Conservation (phyloP, 1,140 invertebrate genomes). For the Antheraea mylitta region DNA sequence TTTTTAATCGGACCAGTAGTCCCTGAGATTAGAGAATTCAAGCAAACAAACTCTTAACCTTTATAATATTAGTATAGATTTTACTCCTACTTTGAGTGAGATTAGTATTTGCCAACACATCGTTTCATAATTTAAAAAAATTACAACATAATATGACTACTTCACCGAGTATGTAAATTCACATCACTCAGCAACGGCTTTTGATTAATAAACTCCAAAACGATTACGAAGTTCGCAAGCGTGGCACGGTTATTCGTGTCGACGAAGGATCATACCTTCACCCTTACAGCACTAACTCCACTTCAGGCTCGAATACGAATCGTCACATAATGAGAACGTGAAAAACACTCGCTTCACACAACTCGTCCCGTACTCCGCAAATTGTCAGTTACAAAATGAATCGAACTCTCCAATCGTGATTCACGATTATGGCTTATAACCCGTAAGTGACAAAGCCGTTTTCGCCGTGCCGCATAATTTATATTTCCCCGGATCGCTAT, state of each 20-base stretch:
- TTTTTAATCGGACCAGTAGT: too few species aligned
- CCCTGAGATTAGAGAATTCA: too few species aligned
- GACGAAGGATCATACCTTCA: constrained; percentile 36
- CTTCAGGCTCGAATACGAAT: constrained; percentile 61
- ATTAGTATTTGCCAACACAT: too few species aligned
- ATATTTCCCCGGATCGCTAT: constrained; percentile 45
- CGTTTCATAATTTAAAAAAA: background rate
- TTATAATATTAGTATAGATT: too few species aligned
- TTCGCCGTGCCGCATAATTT: constrained; percentile 18
- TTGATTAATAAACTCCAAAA: background rate
- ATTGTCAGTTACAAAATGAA: constrained; percentile 28
- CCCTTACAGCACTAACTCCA: constrained; percentile 37
- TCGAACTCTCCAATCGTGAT: constrained; percentile 25
- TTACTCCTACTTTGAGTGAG: too few species aligned
- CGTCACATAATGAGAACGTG: constrained; percentile 63
- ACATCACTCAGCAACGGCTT: background rate
- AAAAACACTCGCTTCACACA: constrained; percentile 64
- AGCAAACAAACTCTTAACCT: too few species aligned
- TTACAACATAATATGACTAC: background rate
- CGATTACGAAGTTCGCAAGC: constrained; percentile 28
- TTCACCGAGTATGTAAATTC: background rate
- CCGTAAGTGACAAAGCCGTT: constrained; percentile 20
- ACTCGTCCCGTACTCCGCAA: constrained; percentile 19
- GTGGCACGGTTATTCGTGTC: constrained; percentile 31
- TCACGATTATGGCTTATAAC: constrained; percentile 35